phyloP scores from a whole-genome alignment of 2,113 vertebrate genomes.

The Laterallus jamaicensis region DNA sequence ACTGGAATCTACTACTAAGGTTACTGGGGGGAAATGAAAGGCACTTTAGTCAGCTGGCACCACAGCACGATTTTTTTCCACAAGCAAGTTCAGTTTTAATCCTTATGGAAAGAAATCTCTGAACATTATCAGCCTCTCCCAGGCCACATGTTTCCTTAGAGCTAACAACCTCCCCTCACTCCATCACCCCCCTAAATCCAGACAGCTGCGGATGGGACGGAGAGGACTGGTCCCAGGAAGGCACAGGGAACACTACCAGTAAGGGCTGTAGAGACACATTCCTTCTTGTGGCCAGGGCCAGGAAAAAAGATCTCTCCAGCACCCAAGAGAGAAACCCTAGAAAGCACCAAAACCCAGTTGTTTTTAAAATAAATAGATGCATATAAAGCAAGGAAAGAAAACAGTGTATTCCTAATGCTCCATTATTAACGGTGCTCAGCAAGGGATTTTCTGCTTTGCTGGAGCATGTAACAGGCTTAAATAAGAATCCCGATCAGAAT shows the following conservation, averaged over 20 bases:
- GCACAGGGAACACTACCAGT: neutral
- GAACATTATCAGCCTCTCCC: neutral
- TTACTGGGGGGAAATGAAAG: rapidly evolving
- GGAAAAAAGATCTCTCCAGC: neutral
- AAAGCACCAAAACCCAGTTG: neutral
- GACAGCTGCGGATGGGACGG: neutral
- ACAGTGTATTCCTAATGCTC: slow-evolving; percentile 42
- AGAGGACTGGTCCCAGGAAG: neutral
- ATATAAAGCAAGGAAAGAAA: slow-evolving; percentile 19
- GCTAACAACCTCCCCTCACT: too few relatives aligned
- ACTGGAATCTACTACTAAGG: neutral
- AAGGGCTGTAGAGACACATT: neutral
- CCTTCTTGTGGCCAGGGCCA: neutral
- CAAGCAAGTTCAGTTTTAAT: neutral
- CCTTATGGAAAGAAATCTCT: neutral
- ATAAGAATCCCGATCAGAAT: slow-evolving; percentile 25
- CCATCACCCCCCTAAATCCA: neutral
- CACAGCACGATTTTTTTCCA: rapidly evolving
- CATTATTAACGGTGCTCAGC: slow-evolving; percentile 54
- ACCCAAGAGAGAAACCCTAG: neutral
- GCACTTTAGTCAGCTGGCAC: neutral
- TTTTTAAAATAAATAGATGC: slow-evolving; percentile 38
- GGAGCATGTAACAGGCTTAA: slow-evolving; percentile 57
- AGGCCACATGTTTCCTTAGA: neutral
- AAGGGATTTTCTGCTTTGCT: slow-evolving; percentile 62